Evolutionary conservation across 2,888 invertebrate species (phyloP), one percentile per base, ranked within the genome.

Genomic region (Azorinus chamasolen): DNA sequence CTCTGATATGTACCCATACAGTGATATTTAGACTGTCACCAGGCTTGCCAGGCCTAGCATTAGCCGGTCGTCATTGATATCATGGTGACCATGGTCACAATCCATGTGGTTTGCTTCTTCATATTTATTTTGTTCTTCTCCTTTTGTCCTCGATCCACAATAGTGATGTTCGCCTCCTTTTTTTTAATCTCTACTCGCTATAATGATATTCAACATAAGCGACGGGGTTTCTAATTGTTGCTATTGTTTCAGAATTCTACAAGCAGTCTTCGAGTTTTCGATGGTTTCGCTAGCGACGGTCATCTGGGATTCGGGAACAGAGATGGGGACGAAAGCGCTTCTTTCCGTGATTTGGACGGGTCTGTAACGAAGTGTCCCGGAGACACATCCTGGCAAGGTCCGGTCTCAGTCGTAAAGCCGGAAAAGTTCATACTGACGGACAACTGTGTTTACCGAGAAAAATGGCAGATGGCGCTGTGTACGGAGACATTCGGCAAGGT

Each of bases 201-300:
- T n/a, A n/a, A n/a, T n/a, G n/a, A n/a, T n/a, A n/a, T n/a, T n/a
- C n/a, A n/a, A n/a, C n/a, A n/a, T n/a, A n/a, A n/a, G n/a, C n/a
- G n/a, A n/a, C n/a, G n/a, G n/a, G n/a, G n/a, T n/a, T n/a, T n/a
- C 24, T 20, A n/a, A n/a, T n/a, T n/a, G n/a, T n/a, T n/a, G n/a
- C n/a, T n/a, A n/a, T n/a, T n/a, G n/a, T 46, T 48, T 39, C 2
- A 59, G 53, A 45, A 10, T 6, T 14, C 5, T 43, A 16, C 57
- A 20, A 72, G 61, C n/a, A 27, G n/a, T n/a, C n/a, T n/a, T n/a
- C n/a, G 72, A 22, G 54, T 72, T 6, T 72, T 72, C 55, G 72
- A 72, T 25, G 73, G 73, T 10, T 51, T 32, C 6, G 16, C 51
- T 2, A 62, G 62, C 5, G 57, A 55, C 12, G 57, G 41, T n/a